These are phyloP conservation scores for Bursaphelenchus okinawaensis DNA, from an alignment of 2,888 invertebrate genomes.

Conservation along the genomic window DNA sequence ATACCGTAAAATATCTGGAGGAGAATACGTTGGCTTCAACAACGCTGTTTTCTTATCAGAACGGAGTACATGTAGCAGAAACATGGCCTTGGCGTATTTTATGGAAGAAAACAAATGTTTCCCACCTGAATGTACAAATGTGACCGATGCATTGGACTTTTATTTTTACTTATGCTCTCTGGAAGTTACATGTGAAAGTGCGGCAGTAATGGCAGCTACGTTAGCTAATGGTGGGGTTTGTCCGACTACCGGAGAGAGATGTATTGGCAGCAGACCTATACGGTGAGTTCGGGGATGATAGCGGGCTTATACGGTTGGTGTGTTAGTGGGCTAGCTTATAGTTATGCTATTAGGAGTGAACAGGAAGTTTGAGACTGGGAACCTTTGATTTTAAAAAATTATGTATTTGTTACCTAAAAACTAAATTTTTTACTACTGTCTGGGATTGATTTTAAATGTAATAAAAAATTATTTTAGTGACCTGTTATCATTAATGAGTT, in stretches of 20 bases:
- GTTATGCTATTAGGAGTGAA: too few species aligned
- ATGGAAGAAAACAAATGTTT: constrained; percentile 80
- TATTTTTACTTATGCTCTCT: constrained; percentile 65
- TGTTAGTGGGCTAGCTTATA: too few species aligned
- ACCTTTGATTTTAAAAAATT: too few species aligned
- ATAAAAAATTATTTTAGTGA: too few species aligned
- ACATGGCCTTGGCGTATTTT: constrained; percentile 93
- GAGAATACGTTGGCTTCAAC: constrained; percentile 80
- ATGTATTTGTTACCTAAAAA: too few species aligned
- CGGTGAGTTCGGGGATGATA: too few species aligned
- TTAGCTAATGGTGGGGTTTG: constrained; percentile 46
- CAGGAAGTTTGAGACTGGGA: too few species aligned
- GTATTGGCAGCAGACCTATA: constrained; percentile 64
- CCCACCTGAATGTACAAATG: constrained; percentile 31
- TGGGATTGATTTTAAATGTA: too few species aligned
- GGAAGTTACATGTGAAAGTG: constrained; percentile 86
- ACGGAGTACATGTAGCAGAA: constrained; percentile 89
- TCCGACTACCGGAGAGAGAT: constrained; percentile 48
- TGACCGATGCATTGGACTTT: constrained; percentile 61
- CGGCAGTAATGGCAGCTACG: constrained; percentile 64
- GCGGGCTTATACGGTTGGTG: too few species aligned
- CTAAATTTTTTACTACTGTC: too few species aligned
- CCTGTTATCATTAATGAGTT: constrained; percentile 92
- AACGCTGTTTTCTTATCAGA: constrained; percentile 78
- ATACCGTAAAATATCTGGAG: constrained; percentile 69